These are phyloP conservation scores for Callorhinus ursinus DNA, from an alignment of 2,113 vertebrate genomes.

Conservation along the genomic window DNA sequence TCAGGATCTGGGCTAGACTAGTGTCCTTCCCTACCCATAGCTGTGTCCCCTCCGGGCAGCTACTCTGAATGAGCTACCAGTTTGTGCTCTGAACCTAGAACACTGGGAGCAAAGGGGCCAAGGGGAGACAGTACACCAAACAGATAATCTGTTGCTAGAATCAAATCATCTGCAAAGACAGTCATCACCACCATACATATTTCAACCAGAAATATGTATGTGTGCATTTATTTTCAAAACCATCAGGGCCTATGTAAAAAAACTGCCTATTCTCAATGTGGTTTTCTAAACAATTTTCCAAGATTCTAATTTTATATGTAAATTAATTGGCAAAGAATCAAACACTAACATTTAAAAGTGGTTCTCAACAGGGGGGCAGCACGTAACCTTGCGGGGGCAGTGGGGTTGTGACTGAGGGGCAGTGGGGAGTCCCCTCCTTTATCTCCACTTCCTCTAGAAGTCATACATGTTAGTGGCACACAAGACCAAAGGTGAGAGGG, in stretches of 20 bases:
- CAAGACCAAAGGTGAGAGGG: not conserved
- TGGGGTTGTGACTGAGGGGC: not conserved
- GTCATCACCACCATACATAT: not conserved
- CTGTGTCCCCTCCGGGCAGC: rapidly evolving
- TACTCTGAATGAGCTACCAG: not conserved
- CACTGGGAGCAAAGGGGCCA: not conserved
- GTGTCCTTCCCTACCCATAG: not conserved
- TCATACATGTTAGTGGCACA: not conserved
- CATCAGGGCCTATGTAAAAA: not conserved
- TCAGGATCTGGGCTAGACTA: not conserved
- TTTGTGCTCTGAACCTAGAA: not conserved
- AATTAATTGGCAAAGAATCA: not conserved
- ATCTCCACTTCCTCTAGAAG: not conserved
- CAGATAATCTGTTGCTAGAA: not conserved
- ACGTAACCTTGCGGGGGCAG: not conserved
- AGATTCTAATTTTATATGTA: not conserved
- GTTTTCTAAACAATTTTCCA: not conserved
- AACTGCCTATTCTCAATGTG: not conserved
- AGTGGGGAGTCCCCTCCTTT: not conserved
- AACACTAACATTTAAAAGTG: not conserved
- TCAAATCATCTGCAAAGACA: not conserved
- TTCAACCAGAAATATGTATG: not conserved
- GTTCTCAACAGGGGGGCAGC: not conserved
- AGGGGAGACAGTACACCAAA: rapidly evolving
- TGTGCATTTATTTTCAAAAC: not conserved